Evolutionary conservation across 2,113 vertebrate species (phyloP), one percentile per base, ranked within the genome.

Genomic region (Neomonachus schauinslandi): DNA sequence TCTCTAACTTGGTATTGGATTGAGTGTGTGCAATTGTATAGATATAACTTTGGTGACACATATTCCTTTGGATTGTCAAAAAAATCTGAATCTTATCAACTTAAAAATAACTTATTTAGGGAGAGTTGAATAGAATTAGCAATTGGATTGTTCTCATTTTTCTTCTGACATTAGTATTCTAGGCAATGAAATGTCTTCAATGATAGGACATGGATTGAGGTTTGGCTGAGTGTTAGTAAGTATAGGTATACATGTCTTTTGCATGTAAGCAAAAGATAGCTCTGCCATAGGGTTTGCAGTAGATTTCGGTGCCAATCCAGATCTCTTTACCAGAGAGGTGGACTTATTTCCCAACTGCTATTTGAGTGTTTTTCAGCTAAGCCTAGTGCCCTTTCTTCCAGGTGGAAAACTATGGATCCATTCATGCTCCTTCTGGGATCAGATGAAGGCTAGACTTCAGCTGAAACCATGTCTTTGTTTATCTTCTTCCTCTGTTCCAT

Each of bases 51-150:
- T 71, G 36, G 24, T 81, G 55, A 8, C 4, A 36, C 80, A 57
- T 95, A n/a, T 63, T 92, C 4, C 72, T 80, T 80, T 51, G 46
- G 13, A 36, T 53, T 86, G 31, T 71, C 42, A 72, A 71, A 67
- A 74, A n/a, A 71, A 15, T 83, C 26, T 89, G 83, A 91, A 72
- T 55, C 24, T 74, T 94, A 24, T n/a, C 46, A 49, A 49, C 7
- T 33, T 87, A 63, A 87, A 89, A 76, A 31, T 11, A 86, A 63
- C n/a, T 90, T 42, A 83, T 96, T 82, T 95, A 51, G 80, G 39
- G n/a, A 72, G 83, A 80, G 72, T 36, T 84, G 36, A 95, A 72
- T 11, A 90, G 42, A 94, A 63, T 19, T 81, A 82, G 3, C 22
- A 15, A 57, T 63, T 39, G 55, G 36, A 24, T 86, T 1, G 15